Conservation (phyloP, 2,888 invertebrate genomes). For the Nudaria mundana region DNA sequence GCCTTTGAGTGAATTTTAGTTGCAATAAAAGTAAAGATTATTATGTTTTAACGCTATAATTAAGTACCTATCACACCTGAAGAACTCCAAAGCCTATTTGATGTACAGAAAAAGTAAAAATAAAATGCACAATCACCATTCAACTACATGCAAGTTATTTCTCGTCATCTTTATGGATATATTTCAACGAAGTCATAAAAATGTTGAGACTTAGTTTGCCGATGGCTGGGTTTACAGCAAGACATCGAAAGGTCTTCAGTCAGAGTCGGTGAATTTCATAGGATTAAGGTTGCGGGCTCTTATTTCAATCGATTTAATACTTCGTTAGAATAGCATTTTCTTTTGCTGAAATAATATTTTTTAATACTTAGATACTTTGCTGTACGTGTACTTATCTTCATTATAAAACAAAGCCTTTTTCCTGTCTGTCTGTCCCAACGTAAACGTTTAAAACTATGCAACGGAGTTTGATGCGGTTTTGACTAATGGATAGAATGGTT, state of each 20-base stretch:
- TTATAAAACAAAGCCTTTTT: too few relatives aligned
- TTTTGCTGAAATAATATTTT: constrained; percentile 11
- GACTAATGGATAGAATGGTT: too few relatives aligned
- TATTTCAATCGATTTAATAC: constrained; percentile 54
- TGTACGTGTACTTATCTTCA: too few relatives aligned
- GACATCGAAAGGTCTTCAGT: constrained; percentile 68
- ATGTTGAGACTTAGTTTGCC: constrained; percentile 60
- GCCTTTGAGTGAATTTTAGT: constrained; percentile 4
- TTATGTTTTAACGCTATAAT: too few relatives aligned
- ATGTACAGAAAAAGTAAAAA: not conserved
- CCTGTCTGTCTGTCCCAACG: too few relatives aligned
- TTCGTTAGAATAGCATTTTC: constrained; percentile 28
- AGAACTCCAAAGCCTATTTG: too few relatives aligned
- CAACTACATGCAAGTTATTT: constrained; percentile 13
- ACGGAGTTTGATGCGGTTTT: too few relatives aligned
- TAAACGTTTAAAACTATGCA: too few relatives aligned
- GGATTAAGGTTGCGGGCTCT: constrained; percentile 55
- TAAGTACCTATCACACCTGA: too few relatives aligned
- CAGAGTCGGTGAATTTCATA: constrained; percentile 56
- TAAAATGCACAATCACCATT: not conserved
- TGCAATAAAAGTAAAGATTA: too few relatives aligned
- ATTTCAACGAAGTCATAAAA: constrained; percentile 62
- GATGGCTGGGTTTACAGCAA: constrained; percentile 61
- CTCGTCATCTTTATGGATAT: constrained; percentile 23
- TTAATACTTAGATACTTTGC: too few relatives aligned